These are phyloP conservation scores for Hafferia zeledoni DNA, from an alignment of 2,797 vertebrate species.

Conservation along the genomic window DNA sequence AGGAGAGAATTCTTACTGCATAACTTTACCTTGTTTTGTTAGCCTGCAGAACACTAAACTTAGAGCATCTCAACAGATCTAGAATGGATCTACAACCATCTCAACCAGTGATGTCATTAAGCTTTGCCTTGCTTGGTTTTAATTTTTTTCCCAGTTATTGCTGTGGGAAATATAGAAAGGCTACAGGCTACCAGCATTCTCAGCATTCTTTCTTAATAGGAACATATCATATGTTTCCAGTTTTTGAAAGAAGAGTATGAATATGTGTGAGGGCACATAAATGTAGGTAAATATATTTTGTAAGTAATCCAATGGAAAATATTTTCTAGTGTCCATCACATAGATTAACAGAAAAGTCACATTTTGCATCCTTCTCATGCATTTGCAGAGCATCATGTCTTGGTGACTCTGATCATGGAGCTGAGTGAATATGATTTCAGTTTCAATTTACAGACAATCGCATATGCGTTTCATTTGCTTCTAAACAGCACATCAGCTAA, in stretches of 20 bases:
- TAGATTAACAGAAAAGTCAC: slow-evolving; percentile 54
- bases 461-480: background rate
- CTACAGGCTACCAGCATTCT: background rate
- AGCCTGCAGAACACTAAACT: background rate
- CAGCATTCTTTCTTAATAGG: background rate
- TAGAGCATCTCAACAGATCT: slow-evolving; percentile 11
- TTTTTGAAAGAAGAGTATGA: slow-evolving; percentile 18
- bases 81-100: slow-evolving; percentile 39
- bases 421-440: background rate
- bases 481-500: background rate
- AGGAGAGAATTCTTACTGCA: background rate
- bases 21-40: slow-evolving; percentile 14
- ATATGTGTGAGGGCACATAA: background rate
- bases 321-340: background rate
- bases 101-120: slow-evolving; percentile 18
- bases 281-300: background rate
- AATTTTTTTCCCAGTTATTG: fast-evolving
- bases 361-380: background rate
- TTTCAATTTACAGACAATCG: background rate
- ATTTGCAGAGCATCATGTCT: background rate
- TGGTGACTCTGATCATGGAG: background rate
- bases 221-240: slow-evolving; percentile 27
- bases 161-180: slow-evolving; percentile 36
- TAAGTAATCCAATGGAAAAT: slow-evolving; percentile 28
- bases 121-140: background rate